These are phyloP conservation scores for Zapus hudsonius DNA, from an alignment of 2,113 vertebrate species.

Conservation along the genomic window DNA sequence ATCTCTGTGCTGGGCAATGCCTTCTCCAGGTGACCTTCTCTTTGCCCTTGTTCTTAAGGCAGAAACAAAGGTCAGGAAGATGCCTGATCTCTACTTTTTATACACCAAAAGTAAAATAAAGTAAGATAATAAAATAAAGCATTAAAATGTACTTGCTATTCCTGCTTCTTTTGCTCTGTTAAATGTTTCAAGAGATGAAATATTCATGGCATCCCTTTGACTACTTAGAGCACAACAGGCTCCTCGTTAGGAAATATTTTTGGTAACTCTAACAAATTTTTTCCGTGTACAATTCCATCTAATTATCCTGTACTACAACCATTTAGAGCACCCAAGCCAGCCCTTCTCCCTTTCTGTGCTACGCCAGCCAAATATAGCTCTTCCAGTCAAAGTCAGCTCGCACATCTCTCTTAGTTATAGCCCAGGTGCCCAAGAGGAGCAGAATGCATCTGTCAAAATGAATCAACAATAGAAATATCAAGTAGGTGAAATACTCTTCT, in stretches of 20 bases:
- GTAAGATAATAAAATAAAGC: slow-evolving; percentile 49
- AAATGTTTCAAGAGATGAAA: slow-evolving; percentile 80
- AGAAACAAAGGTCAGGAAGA: slow-evolving; percentile 61
- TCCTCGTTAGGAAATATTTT: slow-evolving; percentile 81
- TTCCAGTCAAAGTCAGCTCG: slow-evolving; percentile 52
- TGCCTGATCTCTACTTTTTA: slow-evolving; percentile 16
- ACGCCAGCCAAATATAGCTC: slow-evolving; percentile 68
- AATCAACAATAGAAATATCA: slow-evolving; percentile 70
- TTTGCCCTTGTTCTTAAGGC: not conserved
- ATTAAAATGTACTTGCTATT: slow-evolving; percentile 77
- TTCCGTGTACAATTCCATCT: slow-evolving; percentile 76
- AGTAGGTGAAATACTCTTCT: slow-evolving; percentile 69
- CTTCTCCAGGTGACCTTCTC: not conserved
- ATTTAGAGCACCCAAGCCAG: slow-evolving; percentile 75
- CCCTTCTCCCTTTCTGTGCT: slow-evolving; percentile 64
- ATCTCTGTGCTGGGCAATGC: not conserved
- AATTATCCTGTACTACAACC: slow-evolving; percentile 79
- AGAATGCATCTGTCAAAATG: slow-evolving; percentile 63
- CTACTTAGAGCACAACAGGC: slow-evolving; percentile 81
- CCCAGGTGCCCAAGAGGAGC: slow-evolving; percentile 64
- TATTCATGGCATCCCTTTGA: slow-evolving; percentile 80
- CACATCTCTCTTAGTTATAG: slow-evolving; percentile 69
- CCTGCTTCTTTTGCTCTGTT: slow-evolving; percentile 79
- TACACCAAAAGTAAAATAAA: slow-evolving; percentile 31
- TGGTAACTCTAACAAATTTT: slow-evolving; percentile 79